Conservation (phyloP, 1,140 invertebrate genomes). For the Pseudachorutes palmiensis region DNA sequence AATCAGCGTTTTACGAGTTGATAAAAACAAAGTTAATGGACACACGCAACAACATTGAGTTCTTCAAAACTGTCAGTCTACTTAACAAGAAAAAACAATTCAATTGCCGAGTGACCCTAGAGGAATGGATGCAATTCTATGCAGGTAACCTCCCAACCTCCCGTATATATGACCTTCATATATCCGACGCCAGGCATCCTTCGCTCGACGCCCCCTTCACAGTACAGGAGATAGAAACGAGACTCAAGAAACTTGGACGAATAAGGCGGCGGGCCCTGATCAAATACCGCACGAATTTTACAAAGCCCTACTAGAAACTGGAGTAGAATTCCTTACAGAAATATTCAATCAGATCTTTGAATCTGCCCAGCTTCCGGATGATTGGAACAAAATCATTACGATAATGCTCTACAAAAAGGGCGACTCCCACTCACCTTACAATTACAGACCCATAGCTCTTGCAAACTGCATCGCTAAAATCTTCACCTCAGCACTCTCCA, state of each 20-base stretch:
- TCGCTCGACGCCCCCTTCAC: not conserved
- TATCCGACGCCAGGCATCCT: no score
- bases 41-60: not conserved
- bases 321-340: not conserved
- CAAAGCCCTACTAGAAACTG: conserved; percentile 38
- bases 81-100: no score
- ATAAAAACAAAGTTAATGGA: not conserved
- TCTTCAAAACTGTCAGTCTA: no score
- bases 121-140: no score
- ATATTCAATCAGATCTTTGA: conserved; percentile 16
- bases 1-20: not conserved
- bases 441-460: conserved; percentile 39
- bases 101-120: no score
- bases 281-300: conserved; percentile 39
- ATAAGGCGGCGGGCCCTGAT: conserved; percentile 41
- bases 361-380: not conserved
- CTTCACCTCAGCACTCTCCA: conserved; percentile 31
- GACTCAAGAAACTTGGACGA: conserved; percentile 6
- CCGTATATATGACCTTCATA: no score
- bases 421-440: conserved; percentile 28
- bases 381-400: conserved; percentile 13
- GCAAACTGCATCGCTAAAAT: conserved; percentile 34
- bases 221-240: not conserved
- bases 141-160: no score
- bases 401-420: conserved; percentile 35